Evolutionary conservation across 2,797 vertebrate genomes (phyloP).

Genomic region (Melanogrammus aeglefinus): DNA sequence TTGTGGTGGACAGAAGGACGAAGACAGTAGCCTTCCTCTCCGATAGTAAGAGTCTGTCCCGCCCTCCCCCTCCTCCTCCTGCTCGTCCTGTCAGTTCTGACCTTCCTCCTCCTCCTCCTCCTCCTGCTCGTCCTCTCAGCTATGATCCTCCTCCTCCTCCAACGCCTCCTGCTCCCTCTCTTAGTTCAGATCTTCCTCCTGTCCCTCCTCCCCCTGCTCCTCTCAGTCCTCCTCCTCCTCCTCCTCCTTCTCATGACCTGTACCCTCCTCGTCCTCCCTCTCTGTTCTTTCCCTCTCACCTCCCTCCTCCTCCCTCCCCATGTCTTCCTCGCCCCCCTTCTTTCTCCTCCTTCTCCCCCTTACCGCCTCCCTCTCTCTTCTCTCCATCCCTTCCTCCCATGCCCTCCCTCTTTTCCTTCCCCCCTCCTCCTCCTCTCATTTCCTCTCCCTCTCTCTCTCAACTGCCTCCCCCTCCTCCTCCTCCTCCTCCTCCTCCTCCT

Average conservation of each 20-base stretch:
- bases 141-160: slow-evolving; percentile 13
- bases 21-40: slow-evolving; percentile 72
- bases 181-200: neutral
- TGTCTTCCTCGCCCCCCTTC: neutral
- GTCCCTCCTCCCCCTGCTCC: neutral
- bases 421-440: neutral
- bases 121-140: neutral
- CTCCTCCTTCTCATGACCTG: neutral
- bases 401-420: slow-evolving; percentile 15
- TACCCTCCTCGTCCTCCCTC: neutral
- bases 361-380: neutral
- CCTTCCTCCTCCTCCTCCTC: slow-evolving; percentile 6
- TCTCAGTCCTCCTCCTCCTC: slow-evolving; percentile 1
- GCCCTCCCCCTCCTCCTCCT: slow-evolving; percentile 28
- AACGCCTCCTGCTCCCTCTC: neutral
- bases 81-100: neutral
- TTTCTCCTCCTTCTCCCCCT: neutral
- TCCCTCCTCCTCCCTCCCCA: slow-evolving; percentile 8
- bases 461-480: slow-evolving; percentile 17
- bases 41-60: slow-evolving; percentile 63
- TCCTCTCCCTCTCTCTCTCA: slow-evolving; percentile 7
- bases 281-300: slow-evolving; percentile 2
- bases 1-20: slow-evolving; percentile 70
- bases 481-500: slow-evolving; percentile 31
- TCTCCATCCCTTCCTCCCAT: neutral